A percentile compares a stretch with the other conserved stretches of the same genome.
phyloP scores from a whole-genome alignment of 2,797 vertebrate species.

The Echiichthys vipera region DNA sequence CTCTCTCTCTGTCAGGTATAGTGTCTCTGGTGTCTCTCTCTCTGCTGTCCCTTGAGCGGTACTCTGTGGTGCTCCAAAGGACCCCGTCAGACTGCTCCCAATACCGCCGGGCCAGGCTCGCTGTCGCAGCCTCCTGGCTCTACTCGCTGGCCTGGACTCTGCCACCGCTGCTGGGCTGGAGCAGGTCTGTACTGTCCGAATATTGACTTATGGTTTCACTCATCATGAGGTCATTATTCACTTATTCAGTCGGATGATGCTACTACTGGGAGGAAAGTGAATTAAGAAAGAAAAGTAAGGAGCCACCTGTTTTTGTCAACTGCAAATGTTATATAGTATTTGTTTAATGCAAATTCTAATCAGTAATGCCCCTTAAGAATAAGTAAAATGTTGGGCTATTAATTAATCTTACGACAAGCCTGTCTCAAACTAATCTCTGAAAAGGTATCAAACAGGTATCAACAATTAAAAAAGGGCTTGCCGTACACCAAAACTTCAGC shows the following conservation, averaged over 20 bases:
- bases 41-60: conserved; percentile 81
- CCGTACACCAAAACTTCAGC: background rate
- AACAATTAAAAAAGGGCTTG: background rate
- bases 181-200: conserved; percentile 62
- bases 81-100: conserved; percentile 30
- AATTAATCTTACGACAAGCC: background rate
- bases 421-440: background rate
- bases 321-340: too few species aligned
- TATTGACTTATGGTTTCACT: background rate
- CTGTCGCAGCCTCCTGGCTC: conserved; percentile 77
- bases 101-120: conserved; percentile 71
- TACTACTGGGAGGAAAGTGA: background rate
- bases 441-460: background rate
- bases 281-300: background rate
- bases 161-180: conserved; percentile 85
- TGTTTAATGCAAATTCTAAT: too few species aligned
- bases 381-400: background rate
- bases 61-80: conserved; percentile 63
- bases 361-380: too few species aligned
- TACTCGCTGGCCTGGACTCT: conserved; percentile 84
- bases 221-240: background rate
- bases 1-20: conserved; percentile 66
- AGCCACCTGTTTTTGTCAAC: background rate
- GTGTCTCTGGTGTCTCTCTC: conserved; percentile 84
- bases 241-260: background rate